phyloP scores from a whole-genome alignment of 2,797 vertebrate species.

The Gymnothorax reevesii region DNA sequence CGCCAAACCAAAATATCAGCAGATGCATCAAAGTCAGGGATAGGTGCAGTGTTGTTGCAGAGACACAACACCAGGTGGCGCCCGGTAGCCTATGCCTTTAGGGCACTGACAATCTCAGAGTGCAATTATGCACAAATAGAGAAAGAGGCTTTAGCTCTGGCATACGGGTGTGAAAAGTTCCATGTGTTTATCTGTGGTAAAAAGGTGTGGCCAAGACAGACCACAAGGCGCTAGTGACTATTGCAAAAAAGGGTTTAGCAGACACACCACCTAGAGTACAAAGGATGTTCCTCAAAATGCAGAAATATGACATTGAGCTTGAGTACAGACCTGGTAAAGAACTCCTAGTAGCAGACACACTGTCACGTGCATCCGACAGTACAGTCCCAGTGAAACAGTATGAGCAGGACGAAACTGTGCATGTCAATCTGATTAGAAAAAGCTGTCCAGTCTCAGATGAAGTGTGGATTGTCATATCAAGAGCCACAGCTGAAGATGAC shows the following conservation, averaged over 20 bases:
- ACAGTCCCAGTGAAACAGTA: neutral
- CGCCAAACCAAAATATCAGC: too few species aligned
- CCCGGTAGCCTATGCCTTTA: constrained; percentile 27
- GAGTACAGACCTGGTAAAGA: too few species aligned
- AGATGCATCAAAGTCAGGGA: too few species aligned
- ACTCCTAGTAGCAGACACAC: constrained; percentile 24
- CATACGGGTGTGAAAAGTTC: constrained; percentile 25
- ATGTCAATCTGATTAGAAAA: constrained; percentile 18
- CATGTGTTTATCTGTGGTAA: constrained; percentile 25
- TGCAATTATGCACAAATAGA: constrained; percentile 27
- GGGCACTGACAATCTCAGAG: constrained; percentile 10
- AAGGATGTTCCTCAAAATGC: constrained; percentile 4
- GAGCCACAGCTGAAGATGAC: neutral
- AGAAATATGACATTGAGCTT: neutral
- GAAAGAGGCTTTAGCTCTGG: constrained; percentile 30
- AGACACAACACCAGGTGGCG: too few species aligned
- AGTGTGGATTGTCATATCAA: neutral
- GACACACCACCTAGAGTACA: neutral
- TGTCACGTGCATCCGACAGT: neutral
- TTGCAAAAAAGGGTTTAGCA: constrained; percentile 23
- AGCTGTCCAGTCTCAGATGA: neutral
- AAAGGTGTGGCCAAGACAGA: constrained; percentile 23
- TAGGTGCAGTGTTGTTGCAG: too few species aligned
- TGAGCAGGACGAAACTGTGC: constrained; percentile 1
- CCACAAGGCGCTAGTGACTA: constrained; percentile 22